phyloP scores from a whole-genome alignment of 2,888 invertebrate genomes.

The Tricholauxania praeusta region DNA sequence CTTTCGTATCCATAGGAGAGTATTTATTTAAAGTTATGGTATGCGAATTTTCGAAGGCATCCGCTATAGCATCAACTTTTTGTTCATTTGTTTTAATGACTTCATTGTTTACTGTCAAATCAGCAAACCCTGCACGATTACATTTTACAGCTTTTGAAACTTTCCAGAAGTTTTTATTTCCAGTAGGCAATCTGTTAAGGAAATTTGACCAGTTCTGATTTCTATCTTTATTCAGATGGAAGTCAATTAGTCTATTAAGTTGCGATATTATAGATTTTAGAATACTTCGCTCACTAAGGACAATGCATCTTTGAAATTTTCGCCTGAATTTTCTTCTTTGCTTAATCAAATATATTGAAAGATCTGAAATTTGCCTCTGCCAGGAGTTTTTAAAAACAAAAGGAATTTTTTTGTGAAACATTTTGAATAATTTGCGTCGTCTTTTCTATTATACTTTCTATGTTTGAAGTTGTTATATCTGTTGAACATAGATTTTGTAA shows the following conservation, averaged over 20 bases:
- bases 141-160: constrained; percentile 10
- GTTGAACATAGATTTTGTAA: too few relatives aligned
- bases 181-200: constrained; percentile 6
- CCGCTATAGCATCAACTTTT: too few relatives aligned
- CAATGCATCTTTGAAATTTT: constrained; percentile 10
- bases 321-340: constrained; percentile 6
- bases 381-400: background rate
- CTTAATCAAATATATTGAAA: background rate
- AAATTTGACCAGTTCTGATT: constrained; percentile 16
- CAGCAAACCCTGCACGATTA: background rate
- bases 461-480: too few relatives aligned
- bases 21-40: constrained; percentile 3
- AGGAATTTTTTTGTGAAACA: constrained; percentile 1
- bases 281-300: background rate
- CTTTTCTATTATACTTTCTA: too few relatives aligned
- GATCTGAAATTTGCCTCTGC: constrained; percentile 15
- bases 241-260: constrained; percentile 7
- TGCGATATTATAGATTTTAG: background rate
- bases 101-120: too few relatives aligned
- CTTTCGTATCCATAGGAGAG: background rate
- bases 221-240: constrained; percentile 11
- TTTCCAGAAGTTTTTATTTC: constrained; percentile 24
- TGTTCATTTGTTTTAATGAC: too few relatives aligned
- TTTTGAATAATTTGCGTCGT: background rate
- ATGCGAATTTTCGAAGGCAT: background rate